Base-by-base conservation (phyloP, 1,140 invertebrate genomes). In the Drosophila sproati region DNA sequence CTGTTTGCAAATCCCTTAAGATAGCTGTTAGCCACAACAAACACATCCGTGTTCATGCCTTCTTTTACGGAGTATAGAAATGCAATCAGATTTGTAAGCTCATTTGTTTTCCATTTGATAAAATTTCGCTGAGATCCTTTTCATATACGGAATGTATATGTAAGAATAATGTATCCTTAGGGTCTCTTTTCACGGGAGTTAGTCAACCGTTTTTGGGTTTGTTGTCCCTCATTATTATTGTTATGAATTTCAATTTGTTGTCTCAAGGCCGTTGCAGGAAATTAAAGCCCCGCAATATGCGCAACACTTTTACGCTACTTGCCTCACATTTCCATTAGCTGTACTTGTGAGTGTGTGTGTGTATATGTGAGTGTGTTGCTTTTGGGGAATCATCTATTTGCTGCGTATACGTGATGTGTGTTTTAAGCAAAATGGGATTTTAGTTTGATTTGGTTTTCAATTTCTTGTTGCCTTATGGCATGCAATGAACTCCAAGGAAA, bases 351-450 rank as follows among this genome's bases (percentile, higher is more conserved):
- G 52, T 45, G 70, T 77, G 29, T 41, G 28, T 50, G 37, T 60
- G 52, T 7, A 28, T 54, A 52, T 68, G 20, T 61, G 54, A 37
- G 47, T 73, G 47, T 59, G 31, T 56, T 8, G 41, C 6, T 52
- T 64, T 37, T 35, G 52, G 54, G 39, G 60, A 28, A 2, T 12
- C 35, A 32, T 48, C 47, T 55, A 10, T 72, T 63, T 47, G 55
- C 77, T 66, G 83, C 70, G 80, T 87, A 87, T 88, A 87, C 83
- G 83, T 87, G 83, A 88, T 88, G 62, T 83, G 82, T 82, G 77
- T 88, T 80, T 69, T 56, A 82, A 80, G 63, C 79, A 78, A 82
- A 75, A 48, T 41, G 52, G 68, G 69, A 70, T 71, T 68, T 69
- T 69, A 76, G 71, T 75, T 81, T 73, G 78, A 80, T 80, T 82